A percentile compares a stretch with the other conserved stretches of the same genome.
These are phyloP conservation scores for Gambusia affinis DNA, from an alignment of 2,113 vertebrate genomes.

Conservation along the genomic window DNA sequence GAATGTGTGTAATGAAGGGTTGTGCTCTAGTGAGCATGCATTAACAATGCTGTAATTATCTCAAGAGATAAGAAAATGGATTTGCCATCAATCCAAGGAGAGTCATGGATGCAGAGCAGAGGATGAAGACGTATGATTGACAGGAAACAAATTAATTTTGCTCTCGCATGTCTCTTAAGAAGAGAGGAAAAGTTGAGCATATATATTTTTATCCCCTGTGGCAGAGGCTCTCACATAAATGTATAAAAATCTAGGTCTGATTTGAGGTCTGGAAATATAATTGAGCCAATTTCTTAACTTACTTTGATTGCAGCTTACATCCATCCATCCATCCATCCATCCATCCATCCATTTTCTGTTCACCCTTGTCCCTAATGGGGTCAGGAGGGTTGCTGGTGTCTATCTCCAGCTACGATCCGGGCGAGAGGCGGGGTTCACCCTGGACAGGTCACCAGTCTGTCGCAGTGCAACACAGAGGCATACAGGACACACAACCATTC, in stretches of 20 bases:
- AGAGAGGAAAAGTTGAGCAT: not conserved
- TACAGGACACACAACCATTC: too few species aligned
- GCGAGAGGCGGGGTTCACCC: too few species aligned
- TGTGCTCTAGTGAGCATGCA: slow-evolving; percentile 18
- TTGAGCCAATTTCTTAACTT: not conserved
- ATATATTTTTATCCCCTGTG: not conserved
- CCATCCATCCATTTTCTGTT: too few species aligned
- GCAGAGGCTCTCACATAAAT: not conserved
- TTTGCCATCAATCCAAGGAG: slow-evolving; percentile 47
- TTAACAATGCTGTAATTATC: slow-evolving; percentile 61
- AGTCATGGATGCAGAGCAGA: slow-evolving; percentile 20
- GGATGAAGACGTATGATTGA: slow-evolving; percentile 62
- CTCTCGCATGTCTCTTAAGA: slow-evolving; percentile 58
- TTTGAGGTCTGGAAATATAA: not conserved
- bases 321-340: too few species aligned
- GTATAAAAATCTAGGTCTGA: not conserved
- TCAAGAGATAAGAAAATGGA: slow-evolving; percentile 56
- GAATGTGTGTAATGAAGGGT: slow-evolving; percentile 10
- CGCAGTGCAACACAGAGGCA: too few species aligned
- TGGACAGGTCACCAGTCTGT: too few species aligned
- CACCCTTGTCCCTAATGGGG: too few species aligned
- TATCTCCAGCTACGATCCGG: too few species aligned
- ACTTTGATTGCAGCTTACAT: not conserved
- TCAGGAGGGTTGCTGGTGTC: too few species aligned
- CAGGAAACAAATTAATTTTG: slow-evolving; percentile 50